A percentile compares a stretch with the other conserved stretches of the same genome.
Evolutionary conservation across 2,113 vertebrate genomes (phyloP).

Genomic region (Eleginops maclovinus): DNA sequence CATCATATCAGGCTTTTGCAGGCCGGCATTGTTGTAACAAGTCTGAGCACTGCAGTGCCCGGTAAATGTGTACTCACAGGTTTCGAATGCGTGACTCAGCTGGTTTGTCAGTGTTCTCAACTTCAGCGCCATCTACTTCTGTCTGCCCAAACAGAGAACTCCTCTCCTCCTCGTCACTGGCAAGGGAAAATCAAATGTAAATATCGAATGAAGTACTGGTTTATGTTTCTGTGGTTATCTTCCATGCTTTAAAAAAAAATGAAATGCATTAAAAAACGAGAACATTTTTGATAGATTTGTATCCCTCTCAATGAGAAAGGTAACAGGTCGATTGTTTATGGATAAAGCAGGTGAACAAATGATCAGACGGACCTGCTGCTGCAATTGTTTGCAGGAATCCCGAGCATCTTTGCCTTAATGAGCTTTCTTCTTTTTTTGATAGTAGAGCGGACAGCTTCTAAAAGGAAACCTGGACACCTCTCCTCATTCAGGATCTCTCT

Average conservation of each 20-base stretch:
- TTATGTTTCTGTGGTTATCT: too few relatives aligned
- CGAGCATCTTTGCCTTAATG: conserved; percentile 97
- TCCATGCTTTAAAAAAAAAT: too few relatives aligned
- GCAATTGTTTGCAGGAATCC: conserved; percentile 84
- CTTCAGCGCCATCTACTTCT: conserved; percentile 68
- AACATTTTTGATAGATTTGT: too few relatives aligned
- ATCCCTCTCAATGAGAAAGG: too few relatives aligned
- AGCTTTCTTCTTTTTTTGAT: conserved; percentile 91
- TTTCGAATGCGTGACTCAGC: conserved; percentile 90
- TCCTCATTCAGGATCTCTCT: conserved; percentile 94
- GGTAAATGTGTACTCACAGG: conserved; percentile 87
- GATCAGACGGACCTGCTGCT: conserved; percentile 88
- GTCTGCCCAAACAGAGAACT: conserved; percentile 78
- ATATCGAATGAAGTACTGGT: too few relatives aligned
- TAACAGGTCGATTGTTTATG: not conserved
- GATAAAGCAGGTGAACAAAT: too few relatives aligned
- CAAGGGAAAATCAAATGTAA: conserved; percentile 14
- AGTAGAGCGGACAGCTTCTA: conserved; percentile 89
- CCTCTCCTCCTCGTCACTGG: conserved; percentile 89
- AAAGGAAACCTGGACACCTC: conserved; percentile 88
- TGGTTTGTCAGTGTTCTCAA: conserved; percentile 82
- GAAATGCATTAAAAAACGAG: too few relatives aligned
- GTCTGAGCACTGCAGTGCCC: not conserved
- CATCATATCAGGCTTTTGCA: not conserved
- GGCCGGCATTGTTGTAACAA: not conserved